Evolutionary conservation across 2,888 invertebrate genomes (phyloP).

Genomic region (Drosophila mulleri): DNA sequence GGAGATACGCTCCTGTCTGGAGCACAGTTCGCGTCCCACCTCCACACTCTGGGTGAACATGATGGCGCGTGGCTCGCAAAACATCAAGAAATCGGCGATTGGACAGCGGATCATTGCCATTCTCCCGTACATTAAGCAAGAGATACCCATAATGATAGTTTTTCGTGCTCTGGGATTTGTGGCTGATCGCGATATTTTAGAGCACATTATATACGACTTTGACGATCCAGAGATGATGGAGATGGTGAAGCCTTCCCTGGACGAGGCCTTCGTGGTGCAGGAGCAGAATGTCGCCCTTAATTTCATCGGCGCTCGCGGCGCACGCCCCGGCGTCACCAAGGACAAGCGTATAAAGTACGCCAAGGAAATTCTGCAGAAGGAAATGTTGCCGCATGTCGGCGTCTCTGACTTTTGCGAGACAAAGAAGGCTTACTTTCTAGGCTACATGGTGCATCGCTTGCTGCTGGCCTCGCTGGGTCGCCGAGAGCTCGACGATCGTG

Average conservation of each 20-base stretch:
- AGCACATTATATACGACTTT: constrained; percentile 99
- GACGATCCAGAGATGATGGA: constrained; percentile 99
- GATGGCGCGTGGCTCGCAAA: constrained; percentile 99
- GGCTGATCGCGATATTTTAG: constrained; percentile 99
- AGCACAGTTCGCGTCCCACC: constrained; percentile 97
- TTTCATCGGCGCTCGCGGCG: constrained; percentile 99
- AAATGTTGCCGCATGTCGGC: constrained; percentile 99
- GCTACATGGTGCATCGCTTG: constrained; percentile 99
- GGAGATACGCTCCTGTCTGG: constrained; percentile 97
- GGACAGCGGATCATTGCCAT: constrained; percentile 99
- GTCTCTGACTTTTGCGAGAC: constrained; percentile 99
- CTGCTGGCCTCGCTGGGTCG: constrained; percentile 96
- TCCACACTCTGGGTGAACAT: constrained; percentile 99
- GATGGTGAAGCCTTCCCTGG: constrained; percentile 99
- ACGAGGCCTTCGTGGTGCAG: constrained; percentile 99
- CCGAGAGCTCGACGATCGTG: constrained; percentile 99
- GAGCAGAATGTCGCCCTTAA: constrained; percentile 99
- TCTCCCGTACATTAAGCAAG: constrained; percentile 99
- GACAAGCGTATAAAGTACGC: constrained; percentile 99
- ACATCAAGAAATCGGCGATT: constrained; percentile 99
- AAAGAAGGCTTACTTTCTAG: constrained; percentile 99
- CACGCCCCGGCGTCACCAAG: constrained; percentile 98
- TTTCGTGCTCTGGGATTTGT: constrained; percentile 99
- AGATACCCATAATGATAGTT: constrained; percentile 99
- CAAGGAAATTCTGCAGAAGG: constrained; percentile 99